Evolutionary conservation across 64 coral and sea anemone species (phyloP).

Genomic region (Hydrozoanthus tunicans): DNA sequence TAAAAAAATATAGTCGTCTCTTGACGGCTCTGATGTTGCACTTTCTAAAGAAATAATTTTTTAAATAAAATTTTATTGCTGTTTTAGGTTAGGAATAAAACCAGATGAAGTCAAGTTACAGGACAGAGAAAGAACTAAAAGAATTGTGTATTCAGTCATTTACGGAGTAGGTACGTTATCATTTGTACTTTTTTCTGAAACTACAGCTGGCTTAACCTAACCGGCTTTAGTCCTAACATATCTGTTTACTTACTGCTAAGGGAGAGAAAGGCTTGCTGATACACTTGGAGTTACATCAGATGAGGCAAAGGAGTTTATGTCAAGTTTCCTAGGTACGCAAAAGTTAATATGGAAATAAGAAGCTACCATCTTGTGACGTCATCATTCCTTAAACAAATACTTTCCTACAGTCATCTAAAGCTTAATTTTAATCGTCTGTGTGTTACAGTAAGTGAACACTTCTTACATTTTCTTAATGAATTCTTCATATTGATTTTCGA

Average conservation of each 20-base stretch:
- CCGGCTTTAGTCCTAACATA: too few relatives aligned
- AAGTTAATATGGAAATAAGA: neutral
- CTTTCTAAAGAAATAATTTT: neutral
- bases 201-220: too few relatives aligned
- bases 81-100: slow-evolving; percentile 65
- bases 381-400: too few relatives aligned
- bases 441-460: too few relatives aligned
- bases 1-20: too few relatives aligned
- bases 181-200: neutral
- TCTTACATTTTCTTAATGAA: too few relatives aligned
- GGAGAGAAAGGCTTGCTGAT: slow-evolving; percentile 73
- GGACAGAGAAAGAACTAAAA: slow-evolving; percentile 88
- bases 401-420: too few relatives aligned
- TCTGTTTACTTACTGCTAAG: slow-evolving; percentile 6
- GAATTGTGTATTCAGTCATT: slow-evolving; percentile 90
- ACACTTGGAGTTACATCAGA: slow-evolving; percentile 71
- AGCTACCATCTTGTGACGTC: too few relatives aligned
- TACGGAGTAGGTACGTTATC: slow-evolving; percentile 88
- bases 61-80: neutral
- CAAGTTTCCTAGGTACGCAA: slow-evolving; percentile 69
- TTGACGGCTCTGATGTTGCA: too few relatives aligned
- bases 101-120: slow-evolving; percentile 51
- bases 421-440: too few relatives aligned
- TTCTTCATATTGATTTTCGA: too few relatives aligned
- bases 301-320: slow-evolving; percentile 87